Evolutionary conservation across 2,888 invertebrate genomes (phyloP).

Genomic region (Heterodera filipjevi): DNA sequence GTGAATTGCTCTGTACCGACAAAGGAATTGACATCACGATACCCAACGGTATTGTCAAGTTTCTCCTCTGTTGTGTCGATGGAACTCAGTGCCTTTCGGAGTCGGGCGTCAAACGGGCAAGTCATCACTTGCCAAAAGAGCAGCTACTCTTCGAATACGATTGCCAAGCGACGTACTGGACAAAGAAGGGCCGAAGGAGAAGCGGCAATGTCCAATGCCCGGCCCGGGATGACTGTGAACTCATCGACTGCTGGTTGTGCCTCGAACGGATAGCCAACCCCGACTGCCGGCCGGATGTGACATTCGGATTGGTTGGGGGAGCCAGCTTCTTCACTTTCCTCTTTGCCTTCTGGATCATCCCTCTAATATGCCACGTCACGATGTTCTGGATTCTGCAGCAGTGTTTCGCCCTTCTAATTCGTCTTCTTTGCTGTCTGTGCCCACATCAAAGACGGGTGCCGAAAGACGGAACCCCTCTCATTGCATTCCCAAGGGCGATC

Average conservation of each 20-base stretch:
- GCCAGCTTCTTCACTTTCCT: neutral
- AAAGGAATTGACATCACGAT: neutral
- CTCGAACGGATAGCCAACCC: slow-evolving; percentile 5
- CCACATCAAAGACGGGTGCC: too few species aligned
- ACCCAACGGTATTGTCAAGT: neutral
- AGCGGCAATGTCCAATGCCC: neutral
- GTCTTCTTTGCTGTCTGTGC: too few species aligned
- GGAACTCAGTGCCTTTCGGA: neutral
- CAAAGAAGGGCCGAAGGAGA: neutral
- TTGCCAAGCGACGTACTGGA: neutral
- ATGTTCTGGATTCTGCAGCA: too few species aligned
- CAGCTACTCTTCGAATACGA: neutral
- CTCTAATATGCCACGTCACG: too few species aligned
- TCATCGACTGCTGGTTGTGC: neutral
- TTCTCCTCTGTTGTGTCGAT: neutral
- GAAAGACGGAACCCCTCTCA: too few species aligned
- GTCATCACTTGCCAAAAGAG: neutral
- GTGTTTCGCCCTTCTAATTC: too few species aligned
- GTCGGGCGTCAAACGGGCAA: neutral
- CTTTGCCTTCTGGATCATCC: neutral
- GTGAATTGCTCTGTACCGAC: neutral
- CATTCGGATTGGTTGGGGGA: neutral
- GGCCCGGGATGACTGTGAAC: neutral
- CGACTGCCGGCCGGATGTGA: neutral
- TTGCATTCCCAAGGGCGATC: too few species aligned